Evolutionary conservation across 2,888 invertebrate genomes (phyloP).

Genomic region (Limulus polyphemus): DNA sequence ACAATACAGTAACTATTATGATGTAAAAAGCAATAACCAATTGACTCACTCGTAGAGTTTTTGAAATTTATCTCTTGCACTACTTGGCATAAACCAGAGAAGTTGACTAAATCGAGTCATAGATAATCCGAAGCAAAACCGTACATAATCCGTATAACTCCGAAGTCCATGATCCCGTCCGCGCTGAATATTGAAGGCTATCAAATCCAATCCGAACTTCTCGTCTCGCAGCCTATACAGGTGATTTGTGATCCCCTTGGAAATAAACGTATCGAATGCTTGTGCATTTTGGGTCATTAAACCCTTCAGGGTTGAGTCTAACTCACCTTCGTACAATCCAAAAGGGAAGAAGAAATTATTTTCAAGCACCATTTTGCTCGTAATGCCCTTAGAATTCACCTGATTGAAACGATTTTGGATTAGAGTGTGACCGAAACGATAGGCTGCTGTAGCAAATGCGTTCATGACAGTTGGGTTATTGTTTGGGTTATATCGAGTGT

Average conservation of each 20-base stretch:
- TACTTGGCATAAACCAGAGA: neutral
- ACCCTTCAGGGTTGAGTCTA: constrained; percentile 40
- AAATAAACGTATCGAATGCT: constrained; percentile 40
- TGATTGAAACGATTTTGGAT: constrained; percentile 58
- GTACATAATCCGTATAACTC: constrained; percentile 62
- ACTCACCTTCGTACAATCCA: constrained; percentile 30
- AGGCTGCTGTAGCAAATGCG: constrained; percentile 69
- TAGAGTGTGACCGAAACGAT: constrained; percentile 42
- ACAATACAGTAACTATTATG: neutral
- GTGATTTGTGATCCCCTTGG: constrained; percentile 38
- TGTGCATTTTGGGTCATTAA: constrained; percentile 39
- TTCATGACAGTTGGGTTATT: constrained; percentile 68
- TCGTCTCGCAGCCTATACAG: constrained; percentile 57
- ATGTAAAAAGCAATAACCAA: neutral
- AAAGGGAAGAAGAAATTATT: constrained; percentile 25
- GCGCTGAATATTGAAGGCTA: constrained; percentile 63
- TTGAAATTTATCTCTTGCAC: neutral
- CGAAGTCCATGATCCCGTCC: constrained; percentile 64
- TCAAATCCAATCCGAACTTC: constrained; percentile 64
- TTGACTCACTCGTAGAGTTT: neutral
- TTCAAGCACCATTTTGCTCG: constrained; percentile 33
- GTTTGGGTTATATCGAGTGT: constrained; percentile 46
- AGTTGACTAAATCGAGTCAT: constrained; percentile 46
- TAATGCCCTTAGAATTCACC: neutral
- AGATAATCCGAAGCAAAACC: constrained; percentile 53